A percentile compares a stretch with the other conserved stretches of the same genome.
Evolutionary conservation across 2,888 invertebrate genomes (phyloP).

Genomic region (Julus scandinavius): DNA sequence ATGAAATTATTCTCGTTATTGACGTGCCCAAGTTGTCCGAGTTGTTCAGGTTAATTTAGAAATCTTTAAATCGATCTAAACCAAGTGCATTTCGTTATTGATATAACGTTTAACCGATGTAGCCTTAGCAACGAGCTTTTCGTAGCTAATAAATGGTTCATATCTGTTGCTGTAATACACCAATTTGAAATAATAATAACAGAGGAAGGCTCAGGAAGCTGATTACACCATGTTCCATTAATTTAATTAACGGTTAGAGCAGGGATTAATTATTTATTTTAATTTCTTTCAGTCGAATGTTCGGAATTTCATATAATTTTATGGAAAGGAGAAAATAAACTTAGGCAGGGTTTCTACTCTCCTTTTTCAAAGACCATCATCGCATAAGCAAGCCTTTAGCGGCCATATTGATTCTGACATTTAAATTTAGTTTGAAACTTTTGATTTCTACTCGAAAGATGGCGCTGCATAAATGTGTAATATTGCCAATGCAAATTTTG

Average conservation of each 20-base stretch:
- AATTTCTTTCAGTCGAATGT: too few relatives aligned
- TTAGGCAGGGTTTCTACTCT: too few relatives aligned
- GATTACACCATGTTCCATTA: not conserved
- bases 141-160: not conserved
- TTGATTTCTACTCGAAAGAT: not conserved
- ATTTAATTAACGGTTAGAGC: not conserved
- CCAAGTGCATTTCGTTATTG: not conserved
- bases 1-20: not conserved
- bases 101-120: not conserved
- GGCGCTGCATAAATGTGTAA: too few relatives aligned
- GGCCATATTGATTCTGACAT: too few relatives aligned
- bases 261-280: too few relatives aligned
- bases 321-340: too few relatives aligned
- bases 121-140: not conserved
- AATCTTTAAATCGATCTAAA: conserved; percentile 23
- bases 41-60: not conserved
- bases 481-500: too few relatives aligned
- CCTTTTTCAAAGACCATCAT: too few relatives aligned
- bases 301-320: too few relatives aligned
- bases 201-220: not conserved
- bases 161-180: not conserved
- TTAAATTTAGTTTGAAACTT: not conserved
- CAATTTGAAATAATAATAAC: not conserved
- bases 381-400: too few relatives aligned
- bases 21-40: not conserved